These are phyloP conservation scores for Chloroceryle aenea DNA, from an alignment of 2,113 vertebrate species.

Conservation along the genomic window DNA sequence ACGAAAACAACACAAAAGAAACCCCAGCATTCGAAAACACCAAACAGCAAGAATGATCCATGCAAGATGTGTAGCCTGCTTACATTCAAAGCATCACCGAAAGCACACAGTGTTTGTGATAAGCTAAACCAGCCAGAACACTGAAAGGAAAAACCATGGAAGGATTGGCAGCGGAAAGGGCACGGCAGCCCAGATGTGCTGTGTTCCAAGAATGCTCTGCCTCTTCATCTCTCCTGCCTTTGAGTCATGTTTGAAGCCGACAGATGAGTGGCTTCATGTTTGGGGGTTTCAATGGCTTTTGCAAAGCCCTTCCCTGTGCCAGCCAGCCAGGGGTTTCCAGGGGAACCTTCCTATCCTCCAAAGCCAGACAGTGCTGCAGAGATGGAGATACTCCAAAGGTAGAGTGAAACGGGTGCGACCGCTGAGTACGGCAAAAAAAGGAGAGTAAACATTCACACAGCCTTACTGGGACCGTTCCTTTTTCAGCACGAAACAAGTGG, in stretches of 20 bases:
- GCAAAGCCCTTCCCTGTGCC: neutral
- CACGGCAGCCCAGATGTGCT: neutral
- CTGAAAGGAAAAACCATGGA: neutral
- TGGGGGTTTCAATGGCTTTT: neutral
- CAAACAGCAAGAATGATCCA: neutral
- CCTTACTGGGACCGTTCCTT: neutral
- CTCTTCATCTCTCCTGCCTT: neutral
- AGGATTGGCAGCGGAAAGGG: neutral
- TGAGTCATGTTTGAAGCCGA: neutral
- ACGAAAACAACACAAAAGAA: neutral
- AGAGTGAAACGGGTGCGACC: neutral
- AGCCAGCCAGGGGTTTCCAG: neutral
- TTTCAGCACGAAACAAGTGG: neutral
- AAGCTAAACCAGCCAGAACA: neutral
- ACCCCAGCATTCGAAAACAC: neutral
- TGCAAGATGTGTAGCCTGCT: neutral
- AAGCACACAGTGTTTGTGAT: neutral
- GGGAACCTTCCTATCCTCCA: neutral
- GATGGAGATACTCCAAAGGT: neutral
- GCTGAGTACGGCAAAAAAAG: neutral
- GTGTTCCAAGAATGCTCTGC: neutral
- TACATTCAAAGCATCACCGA: neutral
- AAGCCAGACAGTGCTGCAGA: neutral
- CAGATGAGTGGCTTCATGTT: neutral
- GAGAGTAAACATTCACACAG: neutral